Evolutionary conservation across 2,888 invertebrate genomes (phyloP), one percentile per base, ranked within the genome.

Genomic region (Drosophila anomalata): DNA sequence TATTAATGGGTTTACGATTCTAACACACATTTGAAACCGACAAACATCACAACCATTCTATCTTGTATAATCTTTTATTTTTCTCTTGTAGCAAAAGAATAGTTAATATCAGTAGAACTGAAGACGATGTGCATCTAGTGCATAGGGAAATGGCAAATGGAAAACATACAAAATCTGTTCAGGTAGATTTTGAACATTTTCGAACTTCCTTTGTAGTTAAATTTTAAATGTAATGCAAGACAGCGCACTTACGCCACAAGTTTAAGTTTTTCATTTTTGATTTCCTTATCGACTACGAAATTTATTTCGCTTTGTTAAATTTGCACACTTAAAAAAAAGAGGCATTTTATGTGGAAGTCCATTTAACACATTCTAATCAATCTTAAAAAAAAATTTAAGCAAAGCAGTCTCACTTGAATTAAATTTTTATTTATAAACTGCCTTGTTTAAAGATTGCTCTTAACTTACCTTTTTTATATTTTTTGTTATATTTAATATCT

Each of bases 131-230:
- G 92, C 94, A 94, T 93, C 93, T 95, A 93, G 94, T 95, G 92
- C 94, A 94, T 91, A 94, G 94, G 91, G 95, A 95, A 93, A 94
- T 94, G 91, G 94, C 94, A 92, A 93, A 93, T 82, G 93, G 93
- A 88, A 94, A 93, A 92, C 95, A 95, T 93, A 95, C 94, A 93
- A 95, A 95, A 93, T 94, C 95, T 86, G 94, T 95, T 90, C 95
- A 95, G 93, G 94, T 94, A 92, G 91, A 91, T 91, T 90, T 90
- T 90, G 90, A 84, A 78, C 65, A 73, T 79, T 73, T 78, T 85
- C 70, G 76, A 77, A 67, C 9, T 59, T 61, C 75, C 73, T 75
- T 70, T 75, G 61, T 75, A 69, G 71, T 75, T 68, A 72, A 36
- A 36, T n/a, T 36, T 2, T 74, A 52, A 70, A 60, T 61, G 69